Evolutionary conservation across 2,888 invertebrate species (phyloP), one percentile per base, ranked within the genome.

Genomic region (Thymelicus acteon): DNA sequence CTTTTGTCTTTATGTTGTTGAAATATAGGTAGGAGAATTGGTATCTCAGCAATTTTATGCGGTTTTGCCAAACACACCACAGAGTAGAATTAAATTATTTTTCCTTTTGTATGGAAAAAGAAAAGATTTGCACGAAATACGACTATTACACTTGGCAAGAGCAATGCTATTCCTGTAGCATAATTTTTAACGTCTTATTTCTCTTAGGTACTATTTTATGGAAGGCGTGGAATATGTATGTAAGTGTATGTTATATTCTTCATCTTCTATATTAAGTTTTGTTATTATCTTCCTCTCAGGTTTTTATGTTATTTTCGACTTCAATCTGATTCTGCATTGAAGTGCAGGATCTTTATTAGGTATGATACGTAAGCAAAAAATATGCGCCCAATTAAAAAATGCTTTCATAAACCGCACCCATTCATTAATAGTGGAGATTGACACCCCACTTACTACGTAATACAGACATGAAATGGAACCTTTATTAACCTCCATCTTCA

Each of bases 111-210:
- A 49, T 13, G 39, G 39, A 6, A 24, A 47, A 60, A 60, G 37
- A 66, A 48, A 67, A 67, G 48, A 67, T 60, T 60, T 60, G n/a
- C 67, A 49, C 19, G 40, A 67, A 19, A 67, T 60, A 67, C 49
- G 49, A 60, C 60, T 66, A 66, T 66, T 66, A 24, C 47, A 37
- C 66, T 67, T 67, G 66, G 48, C 48, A 60, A 48, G 58, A 24
- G 10, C 37, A n/a, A 15, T n/a, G 60, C n/a, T 67, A 19, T 65
- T 65, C 8, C 40, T 65, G 54, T 65, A 7, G 44, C 61, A 47
- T 31, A 12, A 19, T 65, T 57, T 65, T 57, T 65, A 31, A 31
- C 44, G 54, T 47, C 10, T 48, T 66, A 19, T 58, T 60, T 39
- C 39, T 37, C 37, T 8, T 39, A 31, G 31, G 31, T 31, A 60